Conservation (phyloP, 2,113 vertebrate species). For the Propithecus coquereli region DNA sequence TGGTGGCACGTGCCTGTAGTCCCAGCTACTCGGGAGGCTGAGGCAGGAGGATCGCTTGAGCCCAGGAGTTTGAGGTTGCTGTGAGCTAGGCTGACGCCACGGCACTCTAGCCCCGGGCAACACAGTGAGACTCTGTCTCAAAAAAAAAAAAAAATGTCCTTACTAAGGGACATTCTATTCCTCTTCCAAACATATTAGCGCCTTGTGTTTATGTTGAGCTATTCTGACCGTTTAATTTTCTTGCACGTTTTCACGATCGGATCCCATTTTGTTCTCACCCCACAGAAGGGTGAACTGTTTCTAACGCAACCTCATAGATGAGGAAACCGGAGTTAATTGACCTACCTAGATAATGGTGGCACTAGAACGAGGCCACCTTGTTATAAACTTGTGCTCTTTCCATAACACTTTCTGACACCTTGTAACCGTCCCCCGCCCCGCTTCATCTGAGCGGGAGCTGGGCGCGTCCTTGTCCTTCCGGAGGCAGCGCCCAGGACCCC, state of each 20-base stretch:
- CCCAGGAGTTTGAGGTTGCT: too few relatives aligned
- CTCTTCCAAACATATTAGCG: background rate
- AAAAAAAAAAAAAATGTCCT: background rate
- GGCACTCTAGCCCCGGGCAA: too few relatives aligned
- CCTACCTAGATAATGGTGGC: background rate
- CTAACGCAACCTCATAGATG: background rate
- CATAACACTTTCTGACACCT: background rate
- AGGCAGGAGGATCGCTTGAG: too few relatives aligned
- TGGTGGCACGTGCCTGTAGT: too few relatives aligned
- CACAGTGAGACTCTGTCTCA: too few relatives aligned
- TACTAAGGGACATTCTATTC: background rate
- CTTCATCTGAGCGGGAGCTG: background rate
- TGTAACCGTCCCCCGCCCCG: background rate
- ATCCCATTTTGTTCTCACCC: background rate
- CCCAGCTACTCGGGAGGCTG: too few relatives aligned
- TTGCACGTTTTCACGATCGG: background rate
- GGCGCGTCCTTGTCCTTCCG: too few relatives aligned
- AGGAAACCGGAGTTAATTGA: background rate
- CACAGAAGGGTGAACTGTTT: conserved; percentile 9
- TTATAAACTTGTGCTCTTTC: background rate
- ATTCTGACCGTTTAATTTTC: background rate
- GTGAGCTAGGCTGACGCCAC: too few relatives aligned
- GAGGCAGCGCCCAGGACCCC: fast-evolving
- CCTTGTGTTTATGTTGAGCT: background rate
- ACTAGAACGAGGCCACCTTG: background rate